phyloP scores from a whole-genome alignment of 2,113 vertebrate species.

The Nycticebus coucang region DNA sequence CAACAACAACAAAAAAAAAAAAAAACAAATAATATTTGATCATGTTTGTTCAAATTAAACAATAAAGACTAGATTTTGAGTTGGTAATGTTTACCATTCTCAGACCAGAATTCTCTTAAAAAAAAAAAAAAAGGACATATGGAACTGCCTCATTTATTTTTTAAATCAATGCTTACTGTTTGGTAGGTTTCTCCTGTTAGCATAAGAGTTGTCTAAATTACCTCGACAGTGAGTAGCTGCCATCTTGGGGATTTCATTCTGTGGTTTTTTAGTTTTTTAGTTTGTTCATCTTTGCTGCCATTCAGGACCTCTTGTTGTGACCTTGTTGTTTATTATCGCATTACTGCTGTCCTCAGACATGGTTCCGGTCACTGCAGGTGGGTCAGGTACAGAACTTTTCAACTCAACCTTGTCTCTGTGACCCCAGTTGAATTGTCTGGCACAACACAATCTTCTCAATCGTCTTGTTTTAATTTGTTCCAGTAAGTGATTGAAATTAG shows the following conservation, averaged over 20 bases:
- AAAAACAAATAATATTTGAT: background rate
- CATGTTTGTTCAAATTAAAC: background rate
- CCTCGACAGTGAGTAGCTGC: background rate
- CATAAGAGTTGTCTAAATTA: background rate
- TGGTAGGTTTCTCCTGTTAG: background rate
- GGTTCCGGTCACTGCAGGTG: accelerated
- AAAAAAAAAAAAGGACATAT: background rate
- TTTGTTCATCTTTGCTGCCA: background rate
- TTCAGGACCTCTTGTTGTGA: background rate
- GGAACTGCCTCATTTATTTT: background rate
- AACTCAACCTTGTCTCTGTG: background rate
- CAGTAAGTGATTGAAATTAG: background rate
- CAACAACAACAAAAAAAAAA: background rate
- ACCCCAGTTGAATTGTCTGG: background rate
- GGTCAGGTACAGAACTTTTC: background rate
- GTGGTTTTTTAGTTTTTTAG: background rate
- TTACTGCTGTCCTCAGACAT: background rate
- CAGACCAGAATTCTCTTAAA: background rate
- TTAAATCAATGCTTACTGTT: background rate
- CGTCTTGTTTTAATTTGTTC: background rate
- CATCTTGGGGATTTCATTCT: background rate
- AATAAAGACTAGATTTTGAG: background rate
- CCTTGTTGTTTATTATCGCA: background rate
- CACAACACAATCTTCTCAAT: background rate
- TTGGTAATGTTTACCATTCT: background rate